A percentile compares a stretch with the other conserved stretches of the same genome.
phyloP scores from a whole-genome alignment of 1,140 invertebrate species.

The Aleiodes sp. region DNA sequence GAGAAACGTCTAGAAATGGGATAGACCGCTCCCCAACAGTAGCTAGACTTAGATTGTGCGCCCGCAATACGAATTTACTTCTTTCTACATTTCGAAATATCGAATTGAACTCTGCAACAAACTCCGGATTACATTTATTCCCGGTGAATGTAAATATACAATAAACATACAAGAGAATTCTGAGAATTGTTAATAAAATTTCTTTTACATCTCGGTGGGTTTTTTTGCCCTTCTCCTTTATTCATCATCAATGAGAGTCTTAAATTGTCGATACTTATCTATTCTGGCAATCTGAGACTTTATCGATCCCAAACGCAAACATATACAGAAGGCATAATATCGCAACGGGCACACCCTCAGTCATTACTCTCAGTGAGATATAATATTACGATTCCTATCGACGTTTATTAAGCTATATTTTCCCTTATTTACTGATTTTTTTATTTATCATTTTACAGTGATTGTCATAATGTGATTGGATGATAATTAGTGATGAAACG shows the following conservation, averaged over 20 bases:
- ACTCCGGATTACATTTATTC: constrained; percentile 9
- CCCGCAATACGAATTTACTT: background rate
- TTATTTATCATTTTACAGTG: constrained; percentile 16
- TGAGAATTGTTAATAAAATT: background rate
- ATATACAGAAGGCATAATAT: constrained; percentile 34
- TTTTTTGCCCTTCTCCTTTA: background rate
- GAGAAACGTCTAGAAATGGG: too few species aligned
- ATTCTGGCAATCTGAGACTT: constrained; percentile 28
- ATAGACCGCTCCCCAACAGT: background rate
- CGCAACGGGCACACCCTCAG: constrained; percentile 40
- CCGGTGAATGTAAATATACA: background rate
- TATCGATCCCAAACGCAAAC: constrained; percentile 48
- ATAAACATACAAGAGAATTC: background rate
- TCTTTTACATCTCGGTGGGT: background rate
- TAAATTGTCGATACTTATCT: constrained; percentile 23
- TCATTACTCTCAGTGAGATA: constrained; percentile 58
- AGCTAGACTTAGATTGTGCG: background rate
- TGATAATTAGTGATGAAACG: too few species aligned
- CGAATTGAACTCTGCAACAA: background rate
- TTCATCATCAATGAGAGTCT: constrained; percentile 9
- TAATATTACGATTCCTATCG: constrained; percentile 52
- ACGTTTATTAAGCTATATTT: constrained; percentile 54
- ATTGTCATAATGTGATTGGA: constrained; percentile 5
- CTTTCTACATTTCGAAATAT: constrained; percentile 1
- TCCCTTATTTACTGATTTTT: constrained; percentile 46